Evolutionary conservation across 1,140 invertebrate species (phyloP).

Genomic region (Drosophila bifasciata): DNA sequence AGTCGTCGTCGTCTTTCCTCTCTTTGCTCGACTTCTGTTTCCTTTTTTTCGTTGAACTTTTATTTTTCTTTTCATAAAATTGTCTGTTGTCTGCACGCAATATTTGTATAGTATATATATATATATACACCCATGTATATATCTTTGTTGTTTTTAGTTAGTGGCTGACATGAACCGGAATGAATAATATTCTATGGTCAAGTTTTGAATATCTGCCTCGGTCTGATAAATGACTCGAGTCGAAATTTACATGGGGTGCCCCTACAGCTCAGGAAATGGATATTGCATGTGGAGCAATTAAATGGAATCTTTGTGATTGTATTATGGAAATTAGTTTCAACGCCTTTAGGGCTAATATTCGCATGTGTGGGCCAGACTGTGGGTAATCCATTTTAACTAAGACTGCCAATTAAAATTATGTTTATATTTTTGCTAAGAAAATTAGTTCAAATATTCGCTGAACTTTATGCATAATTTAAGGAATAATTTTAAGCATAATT

Average conservation of each 20-base stretch:
- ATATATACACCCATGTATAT: background rate
- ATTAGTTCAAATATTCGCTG: too few relatives aligned
- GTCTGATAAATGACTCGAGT: slow-evolving; percentile 65
- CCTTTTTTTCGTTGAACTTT: slow-evolving; percentile 25
- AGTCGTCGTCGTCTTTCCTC: too few relatives aligned
- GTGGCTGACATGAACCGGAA: slow-evolving; percentile 23
- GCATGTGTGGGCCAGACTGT: background rate
- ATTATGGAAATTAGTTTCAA: slow-evolving; percentile 34
- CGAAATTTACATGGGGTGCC: slow-evolving; percentile 67
- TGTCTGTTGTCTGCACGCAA: slow-evolving; percentile 71
- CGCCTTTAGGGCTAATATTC: slow-evolving; percentile 16
- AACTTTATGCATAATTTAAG: too few relatives aligned
- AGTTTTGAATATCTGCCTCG: slow-evolving; percentile 62
- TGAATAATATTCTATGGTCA: slow-evolving; percentile 54
- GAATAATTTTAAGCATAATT: too few relatives aligned
- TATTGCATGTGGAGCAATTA: slow-evolving; percentile 56
- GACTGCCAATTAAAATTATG: background rate
- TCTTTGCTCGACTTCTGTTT: slow-evolving; percentile 67
- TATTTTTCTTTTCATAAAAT: slow-evolving; percentile 46
- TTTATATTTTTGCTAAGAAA: too few relatives aligned
- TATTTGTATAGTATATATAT: slow-evolving; percentile 39
- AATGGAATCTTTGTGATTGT: slow-evolving; percentile 14
- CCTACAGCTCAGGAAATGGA: slow-evolving; percentile 55
- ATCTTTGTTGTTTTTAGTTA: slow-evolving; percentile 52
- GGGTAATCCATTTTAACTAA: slow-evolving; percentile 19